Conservation (phyloP, 2,797 vertebrate genomes). For the Schizopygopsis malacanthus region DNA sequence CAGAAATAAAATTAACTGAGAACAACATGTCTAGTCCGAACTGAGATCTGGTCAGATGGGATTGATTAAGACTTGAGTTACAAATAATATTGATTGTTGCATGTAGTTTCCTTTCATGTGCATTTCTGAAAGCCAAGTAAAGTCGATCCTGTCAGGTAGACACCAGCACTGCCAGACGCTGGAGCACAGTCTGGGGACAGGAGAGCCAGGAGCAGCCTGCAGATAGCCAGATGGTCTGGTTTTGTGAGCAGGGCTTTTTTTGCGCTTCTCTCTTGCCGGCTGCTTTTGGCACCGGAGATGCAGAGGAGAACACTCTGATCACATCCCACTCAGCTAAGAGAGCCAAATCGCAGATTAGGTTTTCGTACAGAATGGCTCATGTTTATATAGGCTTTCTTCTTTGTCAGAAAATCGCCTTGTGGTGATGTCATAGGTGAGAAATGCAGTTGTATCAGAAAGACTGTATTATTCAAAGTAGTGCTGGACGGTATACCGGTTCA, state of each 20-base stretch:
- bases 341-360: constrained; percentile 37
- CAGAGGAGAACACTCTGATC: constrained; percentile 9
- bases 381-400: constrained; percentile 16
- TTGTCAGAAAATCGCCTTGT: not conserved
- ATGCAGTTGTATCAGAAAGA: not conserved
- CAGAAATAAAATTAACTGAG: constrained; percentile 18
- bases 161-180: not conserved
- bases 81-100: constrained; percentile 9
- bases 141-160: constrained; percentile 3
- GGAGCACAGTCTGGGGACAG: not conserved
- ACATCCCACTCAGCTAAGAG: constrained; percentile 19
- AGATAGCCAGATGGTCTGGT: constrained; percentile 54
- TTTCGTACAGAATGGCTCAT: constrained; percentile 13
- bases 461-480: not conserved
- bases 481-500: too few species aligned
- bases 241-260: constrained; percentile 19
- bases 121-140: not conserved
- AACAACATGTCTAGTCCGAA: constrained; percentile 13
- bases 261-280: not conserved
- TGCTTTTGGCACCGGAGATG: constrained; percentile 36
- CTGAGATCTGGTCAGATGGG: constrained; percentile 4
- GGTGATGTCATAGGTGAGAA: not conserved
- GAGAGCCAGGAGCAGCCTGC: constrained; percentile 29
- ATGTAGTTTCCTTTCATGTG: not conserved
- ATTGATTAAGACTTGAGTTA: constrained; percentile 13